phyloP scores from a whole-genome alignment of 2,113 vertebrate genomes.

The Mobula hypostoma region DNA sequence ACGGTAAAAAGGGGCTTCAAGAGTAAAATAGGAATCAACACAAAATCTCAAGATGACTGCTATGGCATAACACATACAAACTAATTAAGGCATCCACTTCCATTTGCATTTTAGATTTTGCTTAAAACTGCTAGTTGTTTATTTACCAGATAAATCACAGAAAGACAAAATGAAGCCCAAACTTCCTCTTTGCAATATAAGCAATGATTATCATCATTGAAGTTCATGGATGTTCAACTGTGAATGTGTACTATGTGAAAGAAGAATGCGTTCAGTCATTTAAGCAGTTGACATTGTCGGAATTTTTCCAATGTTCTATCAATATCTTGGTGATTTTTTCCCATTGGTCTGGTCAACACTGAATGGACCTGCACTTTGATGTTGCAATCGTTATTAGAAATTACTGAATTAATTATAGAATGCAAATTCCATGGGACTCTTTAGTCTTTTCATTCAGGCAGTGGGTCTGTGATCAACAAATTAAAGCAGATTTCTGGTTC shows the following conservation, averaged over 20 bases:
- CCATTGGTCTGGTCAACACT: not conserved
- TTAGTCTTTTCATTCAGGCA: not conserved
- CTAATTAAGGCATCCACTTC: not conserved
- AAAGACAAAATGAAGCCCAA: not conserved
- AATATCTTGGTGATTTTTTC: not conserved
- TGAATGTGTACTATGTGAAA: not conserved
- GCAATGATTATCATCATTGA: not conserved
- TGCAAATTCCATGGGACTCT: not conserved
- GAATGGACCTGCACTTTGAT: not conserved
- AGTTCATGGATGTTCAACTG: not conserved
- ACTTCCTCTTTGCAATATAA: not conserved
- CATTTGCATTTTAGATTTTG: not conserved
- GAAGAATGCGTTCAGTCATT: not conserved
- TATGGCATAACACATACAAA: not conserved
- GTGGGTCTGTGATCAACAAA: not conserved
- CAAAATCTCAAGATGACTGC: not conserved
- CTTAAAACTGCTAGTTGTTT: not conserved
- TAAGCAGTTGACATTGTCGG: not conserved
- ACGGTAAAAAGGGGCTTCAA: too few species aligned
- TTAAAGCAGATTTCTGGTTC: not conserved
- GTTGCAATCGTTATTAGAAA: not conserved
- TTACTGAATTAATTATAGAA: not conserved
- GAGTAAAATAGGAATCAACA: not conserved
- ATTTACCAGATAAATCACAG: not conserved
- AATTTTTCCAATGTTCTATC: not conserved